Conservation (phyloP, 1,140 invertebrate genomes). For the Bombus consobrinus region DNA sequence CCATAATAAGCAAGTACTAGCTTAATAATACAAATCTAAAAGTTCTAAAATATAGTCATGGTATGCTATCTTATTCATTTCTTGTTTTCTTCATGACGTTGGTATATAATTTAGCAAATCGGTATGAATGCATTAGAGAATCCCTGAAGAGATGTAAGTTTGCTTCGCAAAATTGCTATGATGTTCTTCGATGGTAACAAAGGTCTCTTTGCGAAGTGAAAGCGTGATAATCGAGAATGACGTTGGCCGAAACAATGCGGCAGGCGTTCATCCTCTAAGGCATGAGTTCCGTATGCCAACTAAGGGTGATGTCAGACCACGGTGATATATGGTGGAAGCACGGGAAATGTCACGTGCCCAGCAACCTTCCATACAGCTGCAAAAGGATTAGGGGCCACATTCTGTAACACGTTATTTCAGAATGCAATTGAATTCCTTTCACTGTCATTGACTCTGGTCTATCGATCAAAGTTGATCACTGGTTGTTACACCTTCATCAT, state of each 20-base stretch:
- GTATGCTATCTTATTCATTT: neutral
- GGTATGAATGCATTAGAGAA: neutral
- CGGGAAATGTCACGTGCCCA: conserved; percentile 73
- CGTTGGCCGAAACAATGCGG: conserved; percentile 75
- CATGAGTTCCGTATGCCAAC: conserved; percentile 56
- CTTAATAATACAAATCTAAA: neutral
- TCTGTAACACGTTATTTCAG: conserved; percentile 47
- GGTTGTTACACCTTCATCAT: neutral
- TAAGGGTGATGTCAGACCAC: conserved; percentile 70
- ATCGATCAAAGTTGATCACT: conserved; percentile 6
- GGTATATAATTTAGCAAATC: neutral
- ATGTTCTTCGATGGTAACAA: conserved; percentile 14
- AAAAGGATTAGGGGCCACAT: conserved; percentile 70
- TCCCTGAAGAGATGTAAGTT: neutral
- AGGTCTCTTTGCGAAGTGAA: conserved; percentile 31
- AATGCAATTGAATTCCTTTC: conserved; percentile 54
- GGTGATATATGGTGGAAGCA: conserved; percentile 72
- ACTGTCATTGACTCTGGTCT: conserved; percentile 30
- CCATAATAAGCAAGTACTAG: neutral
- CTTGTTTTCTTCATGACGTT: neutral
- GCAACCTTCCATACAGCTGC: conserved; percentile 48
- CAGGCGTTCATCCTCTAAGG: conserved; percentile 48
- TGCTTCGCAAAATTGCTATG: neutral
- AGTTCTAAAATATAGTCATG: neutral
- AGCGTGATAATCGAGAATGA: conserved; percentile 73